phyloP scores from a whole-genome alignment of 1,140 invertebrate genomes.

The Branchinecta lynchi region DNA sequence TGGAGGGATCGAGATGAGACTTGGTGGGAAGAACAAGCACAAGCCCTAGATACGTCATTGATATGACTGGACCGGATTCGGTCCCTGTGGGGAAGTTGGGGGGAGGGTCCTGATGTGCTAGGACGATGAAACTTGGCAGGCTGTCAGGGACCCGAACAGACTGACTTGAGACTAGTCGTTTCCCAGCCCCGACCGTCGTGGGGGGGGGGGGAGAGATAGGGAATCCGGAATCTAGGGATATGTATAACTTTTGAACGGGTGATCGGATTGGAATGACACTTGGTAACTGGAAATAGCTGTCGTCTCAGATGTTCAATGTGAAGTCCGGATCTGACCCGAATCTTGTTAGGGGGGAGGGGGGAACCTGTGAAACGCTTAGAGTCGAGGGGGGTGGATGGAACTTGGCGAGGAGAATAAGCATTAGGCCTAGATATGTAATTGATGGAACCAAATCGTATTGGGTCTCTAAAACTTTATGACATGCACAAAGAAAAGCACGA shows the following conservation, averaged over 20 bases:
- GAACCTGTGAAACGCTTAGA: too few species aligned
- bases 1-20: constrained; percentile 8
- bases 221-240: neutral
- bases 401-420: too few species aligned
- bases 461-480: too few species aligned
- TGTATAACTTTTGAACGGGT: constrained; percentile 1
- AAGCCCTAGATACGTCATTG: constrained; percentile 1
- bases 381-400: too few species aligned
- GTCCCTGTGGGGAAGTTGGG: neutral
- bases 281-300: neutral
- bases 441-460: too few species aligned
- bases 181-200: constrained; percentile 2
- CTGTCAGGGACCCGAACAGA: neutral
- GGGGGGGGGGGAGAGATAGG: neutral
- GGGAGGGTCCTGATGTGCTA: constrained; percentile 3
- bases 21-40: constrained; percentile 1
- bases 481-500: too few species aligned
- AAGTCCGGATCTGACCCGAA: neutral
- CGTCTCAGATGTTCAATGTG: neutral
- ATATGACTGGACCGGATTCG: constrained; percentile 3
- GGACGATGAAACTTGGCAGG: constrained; percentile 5
- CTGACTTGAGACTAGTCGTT: neutral
- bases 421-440: too few species aligned
- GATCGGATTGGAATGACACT: neutral
- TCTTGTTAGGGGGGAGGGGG: too few species aligned